Percentiles rank a stretch among this genome's conserved stretches.
Conservation (phyloP, 2,113 vertebrate species). For the Urocolius indicus region DNA sequence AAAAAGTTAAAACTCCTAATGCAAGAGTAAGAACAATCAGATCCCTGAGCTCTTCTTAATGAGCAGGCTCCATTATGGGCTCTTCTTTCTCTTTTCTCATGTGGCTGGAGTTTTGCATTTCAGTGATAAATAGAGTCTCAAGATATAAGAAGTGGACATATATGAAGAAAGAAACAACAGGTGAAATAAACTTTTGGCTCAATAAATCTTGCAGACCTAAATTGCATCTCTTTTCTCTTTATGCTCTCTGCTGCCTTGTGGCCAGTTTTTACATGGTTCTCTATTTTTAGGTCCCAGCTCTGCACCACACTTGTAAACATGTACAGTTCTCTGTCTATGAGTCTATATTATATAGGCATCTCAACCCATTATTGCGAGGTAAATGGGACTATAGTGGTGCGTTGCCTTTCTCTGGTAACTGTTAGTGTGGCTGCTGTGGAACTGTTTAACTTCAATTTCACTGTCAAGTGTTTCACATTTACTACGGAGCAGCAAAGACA, state of each 20-base stretch:
- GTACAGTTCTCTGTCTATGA: neutral
- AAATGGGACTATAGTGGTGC: fast-evolving
- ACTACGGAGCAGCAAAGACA: neutral
- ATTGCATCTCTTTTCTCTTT: neutral
- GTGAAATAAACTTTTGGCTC: constrained; percentile 14
- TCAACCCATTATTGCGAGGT: neutral
- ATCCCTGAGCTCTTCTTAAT: neutral
- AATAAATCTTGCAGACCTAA: neutral
- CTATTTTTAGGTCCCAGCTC: neutral
- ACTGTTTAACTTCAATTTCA: neutral
- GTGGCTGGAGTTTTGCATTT: neutral
- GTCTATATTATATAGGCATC: neutral
- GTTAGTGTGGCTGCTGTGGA: neutral
- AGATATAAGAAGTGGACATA: neutral
- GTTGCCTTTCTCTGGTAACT: neutral
- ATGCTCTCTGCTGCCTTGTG: neutral
- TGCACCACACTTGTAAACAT: neutral
- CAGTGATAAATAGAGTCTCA: constrained; percentile 12
- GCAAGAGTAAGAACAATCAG: neutral
- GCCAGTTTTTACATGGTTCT: neutral
- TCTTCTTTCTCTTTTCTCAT: neutral
- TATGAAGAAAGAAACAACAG: neutral
- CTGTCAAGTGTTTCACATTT: neutral
- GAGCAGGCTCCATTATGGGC: neutral
- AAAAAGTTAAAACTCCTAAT: neutral